Evolutionary conservation across 2,797 vertebrate genomes (phyloP).

Genomic region (Chloroceryle inda): DNA sequence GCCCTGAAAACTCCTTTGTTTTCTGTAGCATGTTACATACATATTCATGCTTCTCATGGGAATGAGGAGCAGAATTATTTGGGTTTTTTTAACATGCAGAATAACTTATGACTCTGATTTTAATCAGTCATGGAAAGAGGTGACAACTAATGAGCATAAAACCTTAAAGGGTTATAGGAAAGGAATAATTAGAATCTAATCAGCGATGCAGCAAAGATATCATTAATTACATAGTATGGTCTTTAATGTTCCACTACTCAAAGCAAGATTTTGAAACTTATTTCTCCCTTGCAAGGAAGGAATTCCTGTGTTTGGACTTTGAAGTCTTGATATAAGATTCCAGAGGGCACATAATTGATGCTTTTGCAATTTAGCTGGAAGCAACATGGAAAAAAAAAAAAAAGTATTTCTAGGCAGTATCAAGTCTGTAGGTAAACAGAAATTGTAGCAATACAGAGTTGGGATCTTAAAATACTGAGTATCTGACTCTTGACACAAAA

Average conservation of each 20-base stretch:
- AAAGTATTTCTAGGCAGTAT: not conserved
- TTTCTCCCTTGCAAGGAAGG: not conserved
- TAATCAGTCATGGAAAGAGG: not conserved
- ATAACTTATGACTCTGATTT: not conserved
- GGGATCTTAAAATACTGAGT: not conserved
- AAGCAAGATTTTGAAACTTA: not conserved
- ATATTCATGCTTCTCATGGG: conserved; percentile 34
- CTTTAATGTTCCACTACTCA: not conserved
- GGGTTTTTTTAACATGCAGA: conserved; percentile 54
- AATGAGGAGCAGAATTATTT: not conserved
- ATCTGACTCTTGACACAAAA: not conserved
- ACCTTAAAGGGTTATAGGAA: not conserved
- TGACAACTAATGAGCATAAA: not conserved
- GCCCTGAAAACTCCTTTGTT: conserved; percentile 71
- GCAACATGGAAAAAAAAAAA: not conserved
- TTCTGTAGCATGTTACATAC: conserved; percentile 53
- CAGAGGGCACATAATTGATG: not conserved
- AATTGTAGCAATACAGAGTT: not conserved
- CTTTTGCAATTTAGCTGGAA: not conserved
- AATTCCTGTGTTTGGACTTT: not conserved
- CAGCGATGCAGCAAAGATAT: not conserved
- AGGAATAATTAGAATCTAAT: not conserved
- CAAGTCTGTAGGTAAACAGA: not conserved
- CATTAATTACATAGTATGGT: not conserved
- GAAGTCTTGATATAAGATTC: not conserved